These are phyloP conservation scores for Dolichomitus sp. DNA, from an alignment of 2,888 invertebrate genomes.

Conservation along the genomic window DNA sequence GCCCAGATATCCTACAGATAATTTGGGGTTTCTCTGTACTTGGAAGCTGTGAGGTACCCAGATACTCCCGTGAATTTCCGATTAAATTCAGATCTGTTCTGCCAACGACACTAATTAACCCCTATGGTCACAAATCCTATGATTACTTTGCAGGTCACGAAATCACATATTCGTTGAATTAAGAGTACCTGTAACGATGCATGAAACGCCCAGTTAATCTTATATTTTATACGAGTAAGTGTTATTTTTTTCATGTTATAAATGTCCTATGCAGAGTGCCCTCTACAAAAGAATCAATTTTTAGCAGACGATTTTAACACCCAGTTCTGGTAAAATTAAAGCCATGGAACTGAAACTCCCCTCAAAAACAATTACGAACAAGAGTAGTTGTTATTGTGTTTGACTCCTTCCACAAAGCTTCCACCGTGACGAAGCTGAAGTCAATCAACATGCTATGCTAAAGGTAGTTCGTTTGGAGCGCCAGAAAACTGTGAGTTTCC, in stretches of 20 bases:
- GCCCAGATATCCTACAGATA: conserved; percentile 17
- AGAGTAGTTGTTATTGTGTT: too few species aligned
- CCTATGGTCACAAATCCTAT: neutral
- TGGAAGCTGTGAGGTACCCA: neutral
- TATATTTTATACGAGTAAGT: too few species aligned
- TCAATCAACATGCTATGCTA: neutral
- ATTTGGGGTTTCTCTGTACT: conserved; percentile 5
- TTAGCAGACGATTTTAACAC: too few species aligned
- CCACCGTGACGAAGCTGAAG: neutral
- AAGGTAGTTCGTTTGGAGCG: neutral
- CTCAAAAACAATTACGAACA: too few species aligned
- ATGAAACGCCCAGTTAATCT: too few species aligned
- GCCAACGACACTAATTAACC: conserved; percentile 31
- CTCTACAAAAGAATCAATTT: too few species aligned
- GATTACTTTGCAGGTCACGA: neutral
- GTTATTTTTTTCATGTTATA: too few species aligned
- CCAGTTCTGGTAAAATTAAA: too few species aligned
- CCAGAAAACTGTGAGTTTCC: neutral
- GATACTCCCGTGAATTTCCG: conserved; percentile 21
- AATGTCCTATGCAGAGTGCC: too few species aligned
- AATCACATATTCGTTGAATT: neutral
- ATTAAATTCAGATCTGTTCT: conserved; percentile 32
- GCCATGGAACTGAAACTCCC: too few species aligned
- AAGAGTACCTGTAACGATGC: too few species aligned
- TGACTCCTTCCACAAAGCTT: too few species aligned